Percentiles rank a stretch among this genome's conserved stretches.
These are phyloP conservation scores for Trypoxylus dichotomus DNA, from an alignment of 1,140 invertebrate species.

Conservation along the genomic window DNA sequence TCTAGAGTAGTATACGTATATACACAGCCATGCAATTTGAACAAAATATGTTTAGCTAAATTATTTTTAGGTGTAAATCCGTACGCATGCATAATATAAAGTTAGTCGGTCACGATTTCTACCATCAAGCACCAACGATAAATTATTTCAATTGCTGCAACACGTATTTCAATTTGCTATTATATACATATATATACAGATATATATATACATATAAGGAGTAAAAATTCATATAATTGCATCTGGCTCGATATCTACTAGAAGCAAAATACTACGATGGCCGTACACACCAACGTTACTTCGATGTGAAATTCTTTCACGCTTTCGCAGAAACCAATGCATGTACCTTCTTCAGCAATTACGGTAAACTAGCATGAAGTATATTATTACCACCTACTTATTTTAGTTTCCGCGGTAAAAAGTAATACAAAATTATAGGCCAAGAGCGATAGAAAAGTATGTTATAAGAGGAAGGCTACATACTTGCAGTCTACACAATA, in stretches of 20 bases:
- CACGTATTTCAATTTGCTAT: slow-evolving; percentile 3
- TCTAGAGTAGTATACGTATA: no score
- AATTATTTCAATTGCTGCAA: neutral
- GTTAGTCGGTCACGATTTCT: neutral
- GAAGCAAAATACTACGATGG: neutral
- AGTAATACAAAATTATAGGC: neutral
- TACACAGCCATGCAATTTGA: no score
- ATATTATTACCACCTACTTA: slow-evolving; percentile 7
- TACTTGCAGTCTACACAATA: no score
- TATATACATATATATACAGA: neutral
- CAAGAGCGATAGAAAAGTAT: neutral
- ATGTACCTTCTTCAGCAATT: neutral
- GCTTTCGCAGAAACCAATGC: neutral
- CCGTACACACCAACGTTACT: neutral
- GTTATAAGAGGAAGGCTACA: neutral
- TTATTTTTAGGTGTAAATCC: neutral
- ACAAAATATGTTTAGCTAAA: no score
- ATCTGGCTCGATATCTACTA: neutral
- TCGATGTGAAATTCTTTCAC: neutral
- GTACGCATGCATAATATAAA: neutral
- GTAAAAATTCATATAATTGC: neutral
- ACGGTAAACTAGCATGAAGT: neutral
- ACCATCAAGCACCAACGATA: neutral
- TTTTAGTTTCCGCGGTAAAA: neutral
- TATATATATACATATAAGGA: no score